These are phyloP conservation scores for Allenopithecus nigroviridis DNA, from an alignment of 2,797 vertebrate genomes.

Conservation along the genomic window DNA sequence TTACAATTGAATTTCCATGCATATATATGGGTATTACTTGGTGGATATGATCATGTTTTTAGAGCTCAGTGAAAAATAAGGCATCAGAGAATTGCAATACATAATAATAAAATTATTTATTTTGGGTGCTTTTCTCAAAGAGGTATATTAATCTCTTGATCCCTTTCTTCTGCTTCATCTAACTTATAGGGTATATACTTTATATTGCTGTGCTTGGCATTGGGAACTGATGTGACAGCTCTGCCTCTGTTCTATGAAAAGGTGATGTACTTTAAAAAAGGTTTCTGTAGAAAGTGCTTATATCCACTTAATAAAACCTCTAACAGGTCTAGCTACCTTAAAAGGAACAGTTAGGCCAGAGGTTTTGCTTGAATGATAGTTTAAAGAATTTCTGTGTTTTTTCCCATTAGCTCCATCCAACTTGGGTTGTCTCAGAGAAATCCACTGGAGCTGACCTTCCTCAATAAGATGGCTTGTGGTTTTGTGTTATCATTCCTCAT, in stretches of 20 bases:
- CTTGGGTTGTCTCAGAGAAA: constrained; percentile 20
- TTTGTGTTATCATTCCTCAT: constrained; percentile 14
- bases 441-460: background rate
- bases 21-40: background rate
- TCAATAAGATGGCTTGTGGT: background rate
- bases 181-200: background rate
- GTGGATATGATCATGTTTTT: background rate
- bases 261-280: background rate
- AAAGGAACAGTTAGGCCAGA: background rate
- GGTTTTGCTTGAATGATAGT: constrained; percentile 6
- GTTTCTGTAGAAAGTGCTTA: background rate
- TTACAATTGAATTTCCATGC: background rate
- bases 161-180: background rate
- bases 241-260: constrained; percentile 35
- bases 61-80: constrained; percentile 24
- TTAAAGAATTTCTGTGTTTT: background rate
- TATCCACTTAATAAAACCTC: background rate
- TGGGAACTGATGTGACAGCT: background rate
- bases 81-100: background rate
- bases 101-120: constrained; percentile 32
- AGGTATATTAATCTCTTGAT: background rate
- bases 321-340: background rate
- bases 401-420: background rate
- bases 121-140: background rate
- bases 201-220: background rate